Conservation (phyloP, 2,888 invertebrate genomes). For the Acleris cristana region DNA sequence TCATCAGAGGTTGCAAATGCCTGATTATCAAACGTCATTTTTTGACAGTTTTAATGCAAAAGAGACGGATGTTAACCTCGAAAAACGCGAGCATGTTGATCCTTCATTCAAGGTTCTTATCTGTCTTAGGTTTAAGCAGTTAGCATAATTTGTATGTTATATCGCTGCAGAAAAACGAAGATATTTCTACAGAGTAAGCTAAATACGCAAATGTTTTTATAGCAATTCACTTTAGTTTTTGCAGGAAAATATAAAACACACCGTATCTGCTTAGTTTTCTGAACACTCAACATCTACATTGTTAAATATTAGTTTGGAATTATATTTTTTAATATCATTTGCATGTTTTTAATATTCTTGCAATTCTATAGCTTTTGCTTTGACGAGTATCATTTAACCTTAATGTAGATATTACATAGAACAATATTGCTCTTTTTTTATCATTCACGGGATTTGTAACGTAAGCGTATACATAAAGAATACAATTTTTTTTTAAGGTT, state of each 20-base stretch:
- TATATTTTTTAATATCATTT: slow-evolving; percentile 41
- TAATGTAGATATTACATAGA: neutral
- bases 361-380: slow-evolving; percentile 61
- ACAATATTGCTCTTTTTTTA: too few species aligned
- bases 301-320: neutral
- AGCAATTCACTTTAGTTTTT: neutral
- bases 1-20: too few species aligned
- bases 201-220: neutral
- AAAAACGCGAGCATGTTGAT: neutral
- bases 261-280: neutral
- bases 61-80: neutral
- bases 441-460: too few species aligned
- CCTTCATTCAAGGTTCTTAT: neutral
- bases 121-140: slow-evolving; percentile 3
- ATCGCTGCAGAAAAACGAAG: slow-evolving; percentile 10
- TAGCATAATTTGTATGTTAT: neutral
- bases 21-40: neutral
- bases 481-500: too few species aligned
- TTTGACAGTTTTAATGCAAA: neutral
- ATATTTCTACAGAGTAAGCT: neutral
- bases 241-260: neutral
- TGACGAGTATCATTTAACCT: slow-evolving; percentile 29
- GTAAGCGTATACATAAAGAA: too few species aligned
- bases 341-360: slow-evolving; percentile 57
- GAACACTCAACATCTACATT: slow-evolving; percentile 19